Base-by-base conservation (phyloP, 1,140 invertebrate genomes). In the Lutraria rhynchaena region DNA sequence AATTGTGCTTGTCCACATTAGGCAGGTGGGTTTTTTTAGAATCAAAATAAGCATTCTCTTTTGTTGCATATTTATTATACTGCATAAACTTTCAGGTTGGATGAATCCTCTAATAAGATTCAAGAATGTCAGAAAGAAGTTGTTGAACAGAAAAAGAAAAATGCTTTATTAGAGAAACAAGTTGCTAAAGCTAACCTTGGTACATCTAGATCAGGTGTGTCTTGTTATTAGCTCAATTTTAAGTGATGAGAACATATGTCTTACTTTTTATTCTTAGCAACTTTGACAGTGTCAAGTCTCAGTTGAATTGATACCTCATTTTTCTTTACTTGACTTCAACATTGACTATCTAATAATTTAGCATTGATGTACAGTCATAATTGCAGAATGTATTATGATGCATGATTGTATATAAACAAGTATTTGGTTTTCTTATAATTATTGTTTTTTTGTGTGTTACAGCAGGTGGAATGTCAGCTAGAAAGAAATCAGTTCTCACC, bases 161-260 rank as follows among this genome's bases (percentile, higher is more conserved):
- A 87, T 81, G 91, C 87, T 3, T 63, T 86, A 44, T 81, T 92
- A 27, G 92, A 92, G 70, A 92, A 92, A 87, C 89, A 90, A 70
- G 41, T 91, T 15, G 92, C 88, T 17, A 89, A 88, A 82, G 80
- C 84, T 22, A 90, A 88, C 41, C 53, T 77, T 0, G 58, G 37
- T 22, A 77, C 44, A 13, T 29, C 75, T 22, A 51, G 75, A 51
- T 67, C 75, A 63, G 75, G 75, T 77, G 41, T 22, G 29, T n/a
- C 3, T 35, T 27, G 9, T 29, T 15, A 11, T 41, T 9, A 35
- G 19, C n/a, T n/a, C n/a, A n/a, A n/a, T n/a, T n/a, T n/a, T n/a
- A n/a, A n/a, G n/a, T n/a, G n/a, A n/a, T n/a, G n/a, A n/a, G n/a
- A n/a, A n/a, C n/a, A n/a, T n/a, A n/a, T n/a, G n/a, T n/a, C n/a